phyloP scores from a whole-genome alignment of 2,113 vertebrate genomes.

The Corvus hawaiiensis region DNA sequence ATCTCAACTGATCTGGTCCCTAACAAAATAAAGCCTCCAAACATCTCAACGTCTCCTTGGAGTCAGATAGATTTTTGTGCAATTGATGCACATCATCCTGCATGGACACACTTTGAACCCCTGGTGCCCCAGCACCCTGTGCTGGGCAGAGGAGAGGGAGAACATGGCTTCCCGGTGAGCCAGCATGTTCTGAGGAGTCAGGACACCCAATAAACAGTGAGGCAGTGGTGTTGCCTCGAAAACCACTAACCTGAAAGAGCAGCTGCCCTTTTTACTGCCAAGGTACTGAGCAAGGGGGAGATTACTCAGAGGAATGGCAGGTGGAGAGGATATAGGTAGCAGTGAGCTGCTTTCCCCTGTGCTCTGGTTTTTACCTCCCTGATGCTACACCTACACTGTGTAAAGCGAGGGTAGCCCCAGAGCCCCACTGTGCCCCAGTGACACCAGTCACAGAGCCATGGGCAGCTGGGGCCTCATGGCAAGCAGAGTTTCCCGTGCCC shows the following conservation, averaged over 20 bases:
- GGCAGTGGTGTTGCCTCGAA: neutral
- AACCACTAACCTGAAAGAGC: neutral
- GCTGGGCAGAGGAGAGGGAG: neutral
- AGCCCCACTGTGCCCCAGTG: neutral
- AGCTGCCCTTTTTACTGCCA: neutral
- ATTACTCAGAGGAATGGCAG: neutral
- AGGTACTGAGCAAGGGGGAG: neutral
- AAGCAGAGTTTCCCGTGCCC: neutral
- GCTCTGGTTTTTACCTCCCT: neutral
- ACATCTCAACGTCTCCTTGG: neutral
- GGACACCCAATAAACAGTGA: neutral
- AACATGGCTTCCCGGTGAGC: accelerated
- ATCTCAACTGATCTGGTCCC: neutral
- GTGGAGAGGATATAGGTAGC: neutral
- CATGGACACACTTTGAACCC: accelerated
- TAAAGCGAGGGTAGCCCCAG: neutral
- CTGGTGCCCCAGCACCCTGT: accelerated
- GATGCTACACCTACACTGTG: no score
- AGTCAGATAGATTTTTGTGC: neutral
- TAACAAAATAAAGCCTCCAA: neutral
- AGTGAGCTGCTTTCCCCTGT: neutral
- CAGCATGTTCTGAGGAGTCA: neutral
- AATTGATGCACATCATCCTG: neutral
- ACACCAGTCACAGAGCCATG: neutral
- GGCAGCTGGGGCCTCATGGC: neutral